Conservation (phyloP, 2,113 vertebrate genomes). For the Anthoscopus minutus region DNA sequence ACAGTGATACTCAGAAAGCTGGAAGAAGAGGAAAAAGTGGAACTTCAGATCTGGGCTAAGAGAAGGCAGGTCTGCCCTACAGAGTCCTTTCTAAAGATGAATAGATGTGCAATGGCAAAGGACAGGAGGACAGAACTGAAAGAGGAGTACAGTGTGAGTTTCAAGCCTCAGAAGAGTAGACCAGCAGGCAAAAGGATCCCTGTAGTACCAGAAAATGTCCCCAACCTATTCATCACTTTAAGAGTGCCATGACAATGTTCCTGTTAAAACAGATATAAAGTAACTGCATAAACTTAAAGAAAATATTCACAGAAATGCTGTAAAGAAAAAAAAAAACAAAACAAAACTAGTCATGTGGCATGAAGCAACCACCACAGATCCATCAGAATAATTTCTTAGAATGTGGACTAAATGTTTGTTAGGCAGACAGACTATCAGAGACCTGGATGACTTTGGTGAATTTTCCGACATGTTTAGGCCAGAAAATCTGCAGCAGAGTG, state of each 20-base stretch:
- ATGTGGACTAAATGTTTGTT: not conserved
- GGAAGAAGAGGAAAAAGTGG: not conserved
- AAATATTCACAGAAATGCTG: not conserved
- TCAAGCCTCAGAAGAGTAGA: not conserved
- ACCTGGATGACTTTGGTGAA: not conserved
- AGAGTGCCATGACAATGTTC: not conserved
- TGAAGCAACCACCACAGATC: not conserved
- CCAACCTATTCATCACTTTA: not conserved
- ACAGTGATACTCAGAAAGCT: not conserved
- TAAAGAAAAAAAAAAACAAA: not conserved
- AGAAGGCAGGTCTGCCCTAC: not conserved
- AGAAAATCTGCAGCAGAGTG: not conserved
- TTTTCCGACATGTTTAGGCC: not conserved
- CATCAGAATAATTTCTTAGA: not conserved
- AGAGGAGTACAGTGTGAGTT: not conserved
- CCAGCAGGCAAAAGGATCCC: not conserved
- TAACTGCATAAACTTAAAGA: not conserved
- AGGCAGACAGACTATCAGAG: not conserved
- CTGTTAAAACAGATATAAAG: not conserved
- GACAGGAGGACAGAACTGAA: not conserved
- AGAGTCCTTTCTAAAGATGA: not conserved
- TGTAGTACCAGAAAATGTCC: not conserved
- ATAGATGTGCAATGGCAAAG: not conserved
- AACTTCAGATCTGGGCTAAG: not conserved
- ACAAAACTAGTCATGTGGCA: not conserved